A percentile compares a stretch with the other conserved stretches of the same genome.
phyloP scores from a whole-genome alignment of 2,113 vertebrate genomes.

The Epinephelus cyanopodus region DNA sequence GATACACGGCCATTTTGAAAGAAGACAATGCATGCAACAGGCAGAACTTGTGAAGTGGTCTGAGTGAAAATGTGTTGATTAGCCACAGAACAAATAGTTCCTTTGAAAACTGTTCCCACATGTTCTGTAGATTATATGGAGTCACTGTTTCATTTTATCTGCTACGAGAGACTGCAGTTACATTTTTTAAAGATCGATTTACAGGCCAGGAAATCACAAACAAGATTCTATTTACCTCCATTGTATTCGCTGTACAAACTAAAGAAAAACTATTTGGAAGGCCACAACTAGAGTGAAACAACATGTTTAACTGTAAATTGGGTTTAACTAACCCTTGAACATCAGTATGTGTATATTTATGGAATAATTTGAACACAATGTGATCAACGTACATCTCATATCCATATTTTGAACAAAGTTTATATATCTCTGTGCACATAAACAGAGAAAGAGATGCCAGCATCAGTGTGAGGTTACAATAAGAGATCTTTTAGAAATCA shows the following conservation, averaged over 20 bases:
- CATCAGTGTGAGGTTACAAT: conserved; percentile 28
- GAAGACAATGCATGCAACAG: too few species aligned
- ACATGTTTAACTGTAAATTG: neutral
- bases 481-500: conserved; percentile 35
- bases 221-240: neutral
- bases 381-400: neutral
- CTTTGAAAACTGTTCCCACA: neutral
- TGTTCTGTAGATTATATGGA: neutral
- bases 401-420: neutral
- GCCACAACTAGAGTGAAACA: neutral
- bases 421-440: neutral
- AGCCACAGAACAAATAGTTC: neutral
- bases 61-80: too few species aligned
- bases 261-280: neutral
- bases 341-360: neutral
- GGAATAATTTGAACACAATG: neutral
- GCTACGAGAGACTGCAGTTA: neutral
- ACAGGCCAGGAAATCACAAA: neutral
- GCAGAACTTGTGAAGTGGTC: too few species aligned
- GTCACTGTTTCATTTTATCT: neutral
- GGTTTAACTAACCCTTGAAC: neutral
- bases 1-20: too few species aligned
- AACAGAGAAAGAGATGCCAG: neutral
- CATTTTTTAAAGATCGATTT: neutral
- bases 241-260: neutral